These are phyloP conservation scores for Geophilus truncorum DNA, from an alignment of 2,888 invertebrate genomes.

Conservation along the genomic window DNA sequence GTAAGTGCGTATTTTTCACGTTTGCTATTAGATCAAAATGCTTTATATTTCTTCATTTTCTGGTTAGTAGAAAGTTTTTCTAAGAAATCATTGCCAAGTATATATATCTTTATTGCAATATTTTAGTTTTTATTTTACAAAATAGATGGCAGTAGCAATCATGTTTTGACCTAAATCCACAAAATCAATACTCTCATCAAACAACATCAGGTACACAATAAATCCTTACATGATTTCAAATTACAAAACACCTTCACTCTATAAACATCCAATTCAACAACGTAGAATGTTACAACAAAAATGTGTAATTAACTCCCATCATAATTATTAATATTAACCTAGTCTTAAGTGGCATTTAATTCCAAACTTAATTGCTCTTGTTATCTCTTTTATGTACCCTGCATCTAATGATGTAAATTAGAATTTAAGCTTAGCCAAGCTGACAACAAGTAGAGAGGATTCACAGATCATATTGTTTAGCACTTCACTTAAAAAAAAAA, in stretches of 20 bases:
- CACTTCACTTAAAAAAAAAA: not conserved
- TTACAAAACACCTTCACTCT: not conserved
- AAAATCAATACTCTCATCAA: not conserved
- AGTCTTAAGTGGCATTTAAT: not conserved
- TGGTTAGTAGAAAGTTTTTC: no score
- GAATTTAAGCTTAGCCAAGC: not conserved
- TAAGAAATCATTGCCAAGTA: no score
- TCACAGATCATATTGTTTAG: no score
- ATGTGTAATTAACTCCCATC: not conserved
- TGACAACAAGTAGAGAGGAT: not conserved
- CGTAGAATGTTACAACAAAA: not conserved
- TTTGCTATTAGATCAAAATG: no score
- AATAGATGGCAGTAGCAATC: not conserved
- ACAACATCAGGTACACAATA: no score
- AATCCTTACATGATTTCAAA: not conserved
- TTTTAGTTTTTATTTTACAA: not conserved
- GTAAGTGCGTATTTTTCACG: no score
- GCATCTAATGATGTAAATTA: constrained; percentile 6
- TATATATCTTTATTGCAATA: no score
- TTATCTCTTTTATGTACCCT: not conserved
- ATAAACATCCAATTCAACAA: not conserved
- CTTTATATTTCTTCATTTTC: no score
- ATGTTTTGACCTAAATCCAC: not conserved
- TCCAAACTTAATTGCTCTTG: not conserved
- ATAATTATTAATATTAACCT: not conserved